Conservation (phyloP, 2,888 invertebrate genomes). For the Boloria selene region DNA sequence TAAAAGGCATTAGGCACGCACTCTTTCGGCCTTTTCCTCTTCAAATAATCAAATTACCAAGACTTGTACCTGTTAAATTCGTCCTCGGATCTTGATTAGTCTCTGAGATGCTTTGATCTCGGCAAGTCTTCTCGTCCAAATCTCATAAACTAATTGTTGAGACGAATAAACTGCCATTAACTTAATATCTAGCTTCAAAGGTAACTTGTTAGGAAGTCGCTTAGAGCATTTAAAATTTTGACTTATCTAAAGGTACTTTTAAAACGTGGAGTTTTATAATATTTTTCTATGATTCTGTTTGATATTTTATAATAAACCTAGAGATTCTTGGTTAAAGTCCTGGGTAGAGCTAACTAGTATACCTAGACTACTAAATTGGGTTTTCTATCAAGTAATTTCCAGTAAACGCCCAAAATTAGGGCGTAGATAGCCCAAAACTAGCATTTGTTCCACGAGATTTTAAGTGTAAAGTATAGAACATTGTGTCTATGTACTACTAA, state of each 20-base stretch:
- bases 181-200: slow-evolving; percentile 27
- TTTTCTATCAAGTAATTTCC: too few relatives aligned
- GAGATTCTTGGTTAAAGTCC: too few relatives aligned
- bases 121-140: slow-evolving; percentile 26
- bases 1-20: slow-evolving; percentile 15
- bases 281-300: too few relatives aligned
- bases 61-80: slow-evolving; percentile 35
- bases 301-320: too few relatives aligned
- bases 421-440: too few relatives aligned
- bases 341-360: too few relatives aligned
- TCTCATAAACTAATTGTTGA: slow-evolving; percentile 37
- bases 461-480: too few relatives aligned
- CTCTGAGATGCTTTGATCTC: slow-evolving; percentile 29
- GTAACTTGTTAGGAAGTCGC: slow-evolving; percentile 16
- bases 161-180: slow-evolving; percentile 35
- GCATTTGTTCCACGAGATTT: too few relatives aligned
- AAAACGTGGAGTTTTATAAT: neutral
- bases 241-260: neutral
- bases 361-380: too few relatives aligned
- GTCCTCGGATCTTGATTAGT: slow-evolving; percentile 36
- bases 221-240: slow-evolving; percentile 11
- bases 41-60: slow-evolving; percentile 37
- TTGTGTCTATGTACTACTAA: too few relatives aligned
- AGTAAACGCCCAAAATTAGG: too few relatives aligned
- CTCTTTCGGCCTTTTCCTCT: slow-evolving; percentile 22